phyloP scores from a whole-genome alignment of 2,797 vertebrate genomes.

The Crocodylus rhombifer region DNA sequence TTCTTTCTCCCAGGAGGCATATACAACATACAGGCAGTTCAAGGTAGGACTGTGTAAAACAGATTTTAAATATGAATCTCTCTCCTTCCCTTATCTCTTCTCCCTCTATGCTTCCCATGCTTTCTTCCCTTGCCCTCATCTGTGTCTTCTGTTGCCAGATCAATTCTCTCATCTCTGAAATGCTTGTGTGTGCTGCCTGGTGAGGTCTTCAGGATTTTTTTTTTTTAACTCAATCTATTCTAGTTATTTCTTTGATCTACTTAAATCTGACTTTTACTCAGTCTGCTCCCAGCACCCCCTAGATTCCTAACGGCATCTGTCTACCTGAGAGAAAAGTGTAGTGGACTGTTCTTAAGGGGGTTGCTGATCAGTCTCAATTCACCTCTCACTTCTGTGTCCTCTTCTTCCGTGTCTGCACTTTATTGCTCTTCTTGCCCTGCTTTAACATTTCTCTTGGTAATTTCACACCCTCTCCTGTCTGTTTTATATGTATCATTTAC shows the following conservation, averaged over 20 bases:
- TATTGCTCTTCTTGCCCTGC: rapidly evolving
- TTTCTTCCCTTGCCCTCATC: not conserved
- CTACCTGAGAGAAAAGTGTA: constrained; percentile 4
- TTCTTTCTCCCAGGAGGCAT: not conserved
- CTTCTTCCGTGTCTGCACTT: not conserved
- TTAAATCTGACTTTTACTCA: not conserved
- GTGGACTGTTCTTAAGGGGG: not conserved
- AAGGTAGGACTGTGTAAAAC: rapidly evolving
- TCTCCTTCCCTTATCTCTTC: not conserved
- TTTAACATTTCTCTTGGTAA: not conserved
- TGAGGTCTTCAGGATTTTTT: not conserved
- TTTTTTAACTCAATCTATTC: not conserved
- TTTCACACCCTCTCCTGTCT: not conserved
- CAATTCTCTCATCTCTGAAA: not conserved
- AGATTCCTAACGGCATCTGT: constrained; percentile 7
- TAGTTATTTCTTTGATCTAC: not conserved
- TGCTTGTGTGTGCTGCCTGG: not conserved
- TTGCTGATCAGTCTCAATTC: not conserved
- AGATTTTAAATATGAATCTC: not conserved
- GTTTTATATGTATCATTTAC: not conserved
- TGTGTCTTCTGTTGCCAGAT: not conserved
- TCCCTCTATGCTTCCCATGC: not conserved
- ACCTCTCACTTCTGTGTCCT: not conserved
- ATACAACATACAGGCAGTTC: not conserved
- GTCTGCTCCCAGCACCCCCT: not conserved